These are phyloP conservation scores for Dufourea novaeangliae DNA, from an alignment of 1,140 invertebrate genomes.

Conservation along the genomic window DNA sequence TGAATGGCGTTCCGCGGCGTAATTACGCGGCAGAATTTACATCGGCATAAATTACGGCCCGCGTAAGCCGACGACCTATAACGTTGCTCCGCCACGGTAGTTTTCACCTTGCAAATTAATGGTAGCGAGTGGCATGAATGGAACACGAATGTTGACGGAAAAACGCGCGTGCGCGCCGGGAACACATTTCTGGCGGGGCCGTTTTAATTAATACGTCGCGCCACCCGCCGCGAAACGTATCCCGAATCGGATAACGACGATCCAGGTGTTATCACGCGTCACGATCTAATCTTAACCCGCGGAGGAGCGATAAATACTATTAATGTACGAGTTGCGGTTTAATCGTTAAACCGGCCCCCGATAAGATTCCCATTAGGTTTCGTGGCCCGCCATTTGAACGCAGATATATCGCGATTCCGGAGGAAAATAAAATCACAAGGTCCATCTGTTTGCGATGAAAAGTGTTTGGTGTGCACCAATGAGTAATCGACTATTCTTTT, in stretches of 20 bases:
- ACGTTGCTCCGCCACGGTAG: slow-evolving; percentile 31
- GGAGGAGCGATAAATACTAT: slow-evolving; percentile 38
- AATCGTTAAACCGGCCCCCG: background rate
- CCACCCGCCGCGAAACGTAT: slow-evolving; percentile 6
- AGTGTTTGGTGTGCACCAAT: no score
- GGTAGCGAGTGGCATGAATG: slow-evolving; percentile 48
- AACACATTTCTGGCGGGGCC: slow-evolving; percentile 12
- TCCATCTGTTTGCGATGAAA: no score
- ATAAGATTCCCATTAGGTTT: background rate
- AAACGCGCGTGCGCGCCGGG: slow-evolving; percentile 14
- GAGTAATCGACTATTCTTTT: no score
- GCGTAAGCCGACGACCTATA: slow-evolving; percentile 53
- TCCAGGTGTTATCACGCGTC: slow-evolving; percentile 9
- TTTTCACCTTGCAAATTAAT: slow-evolving; percentile 64
- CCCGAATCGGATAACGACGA: slow-evolving; percentile 36
- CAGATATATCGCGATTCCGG: no score
- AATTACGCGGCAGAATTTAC: slow-evolving; percentile 65
- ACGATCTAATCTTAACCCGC: slow-evolving; percentile 29
- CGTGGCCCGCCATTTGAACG: no score
- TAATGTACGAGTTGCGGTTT: background rate
- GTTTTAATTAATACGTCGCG: slow-evolving; percentile 50
- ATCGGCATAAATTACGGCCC: slow-evolving; percentile 60
- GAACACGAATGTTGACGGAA: slow-evolving; percentile 40
- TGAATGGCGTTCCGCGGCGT: slow-evolving; percentile 58
- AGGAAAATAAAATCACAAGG: no score